A percentile compares a stretch with the other conserved stretches of the same genome.
phyloP scores from a whole-genome alignment of 2,113 vertebrate species.

The Dromaius novaehollandiae region DNA sequence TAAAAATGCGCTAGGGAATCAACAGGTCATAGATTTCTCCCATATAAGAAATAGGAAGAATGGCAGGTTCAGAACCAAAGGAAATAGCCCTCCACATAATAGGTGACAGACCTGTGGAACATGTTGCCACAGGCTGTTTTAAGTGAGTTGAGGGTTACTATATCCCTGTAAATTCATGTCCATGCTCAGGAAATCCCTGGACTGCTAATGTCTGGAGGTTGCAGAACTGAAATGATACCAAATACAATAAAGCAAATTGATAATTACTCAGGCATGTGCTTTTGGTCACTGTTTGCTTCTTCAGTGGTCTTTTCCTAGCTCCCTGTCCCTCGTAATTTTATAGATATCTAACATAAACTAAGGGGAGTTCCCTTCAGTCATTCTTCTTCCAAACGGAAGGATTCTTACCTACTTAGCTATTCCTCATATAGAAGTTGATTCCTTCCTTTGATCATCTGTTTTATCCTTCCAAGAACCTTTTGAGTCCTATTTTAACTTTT shows the following conservation, averaged over 20 bases:
- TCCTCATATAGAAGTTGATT: neutral
- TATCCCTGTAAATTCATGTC: neutral
- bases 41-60: neutral
- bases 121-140: neutral
- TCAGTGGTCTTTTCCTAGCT: neutral
- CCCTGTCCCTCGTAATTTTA: neutral
- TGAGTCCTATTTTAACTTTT: neutral
- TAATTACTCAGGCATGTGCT: neutral
- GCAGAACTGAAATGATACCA: neutral
- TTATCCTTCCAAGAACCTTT: neutral
- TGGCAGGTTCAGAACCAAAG: neutral
- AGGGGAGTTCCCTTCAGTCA: neutral
- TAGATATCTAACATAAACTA: neutral
- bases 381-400: neutral
- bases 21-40: neutral
- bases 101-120: neutral
- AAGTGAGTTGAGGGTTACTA: neutral
- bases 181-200: neutral
- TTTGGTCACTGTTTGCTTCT: neutral
- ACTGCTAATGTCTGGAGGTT: neutral
- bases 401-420: neutral
- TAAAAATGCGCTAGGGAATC: neutral
- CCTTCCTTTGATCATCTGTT: neutral
- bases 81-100: neutral
- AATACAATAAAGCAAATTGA: neutral